phyloP scores from a whole-genome alignment of 1,140 invertebrate species.

The Nilaparvata lugens region DNA sequence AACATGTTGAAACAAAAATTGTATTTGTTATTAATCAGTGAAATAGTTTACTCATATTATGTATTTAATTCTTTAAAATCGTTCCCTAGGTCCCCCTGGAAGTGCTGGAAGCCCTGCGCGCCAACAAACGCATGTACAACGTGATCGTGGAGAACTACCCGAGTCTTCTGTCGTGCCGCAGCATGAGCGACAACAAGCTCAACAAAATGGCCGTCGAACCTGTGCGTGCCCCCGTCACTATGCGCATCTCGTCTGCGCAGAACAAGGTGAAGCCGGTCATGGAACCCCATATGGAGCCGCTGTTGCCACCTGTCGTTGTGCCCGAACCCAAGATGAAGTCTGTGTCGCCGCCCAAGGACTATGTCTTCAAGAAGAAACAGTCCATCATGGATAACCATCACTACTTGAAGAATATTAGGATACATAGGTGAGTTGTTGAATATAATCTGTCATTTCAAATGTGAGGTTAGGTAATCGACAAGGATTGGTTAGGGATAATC shows the following conservation, averaged over 20 bases:
- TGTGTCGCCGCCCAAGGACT: neutral
- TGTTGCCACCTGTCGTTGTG: neutral
- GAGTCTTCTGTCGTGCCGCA: slow-evolving; percentile 50
- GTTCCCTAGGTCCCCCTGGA: slow-evolving; percentile 52
- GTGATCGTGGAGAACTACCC: slow-evolving; percentile 65
- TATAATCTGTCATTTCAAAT: too few species aligned
- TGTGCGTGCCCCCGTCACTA: neutral
- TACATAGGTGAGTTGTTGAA: slow-evolving; percentile 43
- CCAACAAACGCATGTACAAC: slow-evolving; percentile 55
- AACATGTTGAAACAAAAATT: too few species aligned
- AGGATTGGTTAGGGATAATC: too few species aligned
- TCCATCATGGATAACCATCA: slow-evolving; percentile 17
- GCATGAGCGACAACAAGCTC: slow-evolving; percentile 50
- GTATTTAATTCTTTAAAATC: too few species aligned
- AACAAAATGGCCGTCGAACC: slow-evolving; percentile 35
- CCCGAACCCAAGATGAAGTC: neutral
- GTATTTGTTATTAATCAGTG: too few species aligned
- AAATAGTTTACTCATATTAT: too few species aligned
- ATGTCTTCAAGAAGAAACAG: slow-evolving; percentile 3
- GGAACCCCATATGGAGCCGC: neutral
- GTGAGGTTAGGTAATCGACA: too few species aligned
- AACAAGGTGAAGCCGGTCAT: slow-evolving; percentile 1
- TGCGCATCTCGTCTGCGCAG: neutral
- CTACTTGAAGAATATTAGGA: slow-evolving; percentile 62
- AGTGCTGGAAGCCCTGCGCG: slow-evolving; percentile 50